phyloP scores from a whole-genome alignment of 2,797 vertebrate species.

The Diplodus puntazzo region DNA sequence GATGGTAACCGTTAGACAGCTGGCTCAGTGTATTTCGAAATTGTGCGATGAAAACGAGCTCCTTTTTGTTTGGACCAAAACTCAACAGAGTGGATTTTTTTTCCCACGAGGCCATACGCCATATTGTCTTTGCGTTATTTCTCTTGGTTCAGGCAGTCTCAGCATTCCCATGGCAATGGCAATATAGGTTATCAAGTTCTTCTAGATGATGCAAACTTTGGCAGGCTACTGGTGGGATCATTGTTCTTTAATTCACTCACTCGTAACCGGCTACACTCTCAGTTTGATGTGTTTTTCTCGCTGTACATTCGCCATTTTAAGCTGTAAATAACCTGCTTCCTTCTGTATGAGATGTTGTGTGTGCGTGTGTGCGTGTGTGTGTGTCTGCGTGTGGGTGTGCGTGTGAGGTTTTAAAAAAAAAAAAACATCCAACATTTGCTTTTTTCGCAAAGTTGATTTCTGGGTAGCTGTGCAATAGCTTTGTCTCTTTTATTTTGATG shows the following conservation, averaged over 20 bases:
- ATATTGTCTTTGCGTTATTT: conserved; percentile 62
- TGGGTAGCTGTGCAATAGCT: conserved; percentile 89
- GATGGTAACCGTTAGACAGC: conserved; percentile 73
- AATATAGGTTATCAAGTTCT: conserved; percentile 67
- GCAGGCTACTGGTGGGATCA: conserved; percentile 79
- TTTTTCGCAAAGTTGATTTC: conserved; percentile 82
- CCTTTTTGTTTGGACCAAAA: conserved; percentile 83
- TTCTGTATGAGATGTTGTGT: conserved; percentile 30
- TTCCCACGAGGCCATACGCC: conserved; percentile 39
- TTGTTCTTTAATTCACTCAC: conserved; percentile 66
- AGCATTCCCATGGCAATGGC: conserved; percentile 78
- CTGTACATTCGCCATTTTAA: conserved; percentile 79
- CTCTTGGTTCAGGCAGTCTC: conserved; percentile 65
- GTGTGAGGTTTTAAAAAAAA: conserved; percentile 25
- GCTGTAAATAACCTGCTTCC: conserved; percentile 82
- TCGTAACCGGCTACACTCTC: conserved; percentile 54
- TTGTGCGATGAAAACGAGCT: conserved; percentile 43
- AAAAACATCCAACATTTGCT: conserved; percentile 78
- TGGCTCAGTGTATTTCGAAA: conserved; percentile 52
- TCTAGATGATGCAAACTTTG: conserved; percentile 83
- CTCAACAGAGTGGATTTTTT: conserved; percentile 53
- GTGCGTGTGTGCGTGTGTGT: conserved; percentile 21
- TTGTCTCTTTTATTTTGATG: conserved; percentile 75
- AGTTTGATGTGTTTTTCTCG: conserved; percentile 64
- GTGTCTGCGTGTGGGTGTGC: conserved; percentile 15